Percentiles rank a stretch among this genome's conserved stretches.
phyloP scores from a whole-genome alignment of 2,888 invertebrate genomes.

The Bhutanitis thaidina region DNA sequence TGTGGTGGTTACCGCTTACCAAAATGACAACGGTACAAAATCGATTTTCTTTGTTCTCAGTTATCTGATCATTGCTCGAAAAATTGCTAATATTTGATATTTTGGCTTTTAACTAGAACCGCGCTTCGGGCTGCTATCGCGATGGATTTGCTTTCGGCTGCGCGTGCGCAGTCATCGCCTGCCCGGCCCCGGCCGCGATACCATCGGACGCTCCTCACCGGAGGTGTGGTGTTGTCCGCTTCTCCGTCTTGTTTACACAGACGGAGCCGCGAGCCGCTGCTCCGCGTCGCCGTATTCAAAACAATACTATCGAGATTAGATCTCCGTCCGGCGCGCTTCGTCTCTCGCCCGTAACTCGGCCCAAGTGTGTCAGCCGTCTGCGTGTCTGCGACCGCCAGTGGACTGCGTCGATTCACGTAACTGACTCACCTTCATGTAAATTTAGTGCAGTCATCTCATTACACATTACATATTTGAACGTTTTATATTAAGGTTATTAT shows the following conservation, averaged over 20 bases:
- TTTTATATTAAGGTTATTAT: no score
- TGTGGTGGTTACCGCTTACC: no score
- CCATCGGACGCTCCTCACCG: not conserved
- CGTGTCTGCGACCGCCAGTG: not conserved
- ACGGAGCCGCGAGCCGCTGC: not conserved
- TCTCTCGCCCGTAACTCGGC: not conserved
- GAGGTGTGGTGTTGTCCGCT: not conserved
- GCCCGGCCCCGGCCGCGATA: not conserved
- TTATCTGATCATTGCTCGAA: not conserved
- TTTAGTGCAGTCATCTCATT: not conserved
- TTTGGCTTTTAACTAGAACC: not conserved
- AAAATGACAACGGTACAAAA: not conserved
- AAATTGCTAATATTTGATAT: not conserved
- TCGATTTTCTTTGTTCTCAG: not conserved
- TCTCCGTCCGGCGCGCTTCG: not conserved
- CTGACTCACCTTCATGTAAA: not conserved
- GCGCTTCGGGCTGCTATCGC: not conserved
- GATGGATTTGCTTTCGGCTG: not conserved
- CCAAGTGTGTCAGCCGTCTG: not conserved
- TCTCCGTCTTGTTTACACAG: not conserved
- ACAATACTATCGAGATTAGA: conserved; percentile 4
- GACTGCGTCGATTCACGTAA: not conserved
- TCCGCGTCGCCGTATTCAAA: not conserved
- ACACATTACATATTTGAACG: not conserved
- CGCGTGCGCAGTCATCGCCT: not conserved